phyloP scores from a whole-genome alignment of 2,113 vertebrate genomes.

The Tyrannus savana region DNA sequence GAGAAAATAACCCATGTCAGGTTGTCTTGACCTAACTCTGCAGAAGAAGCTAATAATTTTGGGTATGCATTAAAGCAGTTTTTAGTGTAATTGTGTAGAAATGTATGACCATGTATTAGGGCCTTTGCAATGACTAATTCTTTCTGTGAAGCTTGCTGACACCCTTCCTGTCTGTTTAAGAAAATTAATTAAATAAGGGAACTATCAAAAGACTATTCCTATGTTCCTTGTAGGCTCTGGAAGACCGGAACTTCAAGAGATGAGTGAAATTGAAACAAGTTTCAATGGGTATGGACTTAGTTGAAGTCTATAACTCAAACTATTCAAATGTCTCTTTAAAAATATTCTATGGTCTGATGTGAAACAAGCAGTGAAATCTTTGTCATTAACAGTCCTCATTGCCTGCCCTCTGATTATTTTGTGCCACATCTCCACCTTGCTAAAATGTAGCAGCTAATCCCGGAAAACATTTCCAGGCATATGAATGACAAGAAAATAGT shows the following conservation, averaged over 20 bases:
- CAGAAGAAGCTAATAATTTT: not conserved
- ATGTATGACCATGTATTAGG: not conserved
- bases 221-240: not conserved
- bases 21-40: conserved; percentile 15
- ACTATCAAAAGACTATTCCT: not conserved
- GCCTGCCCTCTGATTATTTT: not conserved
- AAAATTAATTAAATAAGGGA: not conserved
- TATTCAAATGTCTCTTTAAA: not conserved
- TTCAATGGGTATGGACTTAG: not conserved
- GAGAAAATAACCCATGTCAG: not conserved
- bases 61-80: not conserved
- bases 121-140: not conserved
- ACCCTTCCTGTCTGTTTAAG: not conserved
- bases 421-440: not conserved
- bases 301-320: not conserved
- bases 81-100: not conserved
- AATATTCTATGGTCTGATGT: not conserved
- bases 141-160: not conserved
- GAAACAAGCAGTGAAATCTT: not conserved
- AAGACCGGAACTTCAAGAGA: not conserved
- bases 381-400: not conserved
- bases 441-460: not conserved
- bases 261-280: not conserved
- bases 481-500: not conserved
- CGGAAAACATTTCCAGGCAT: not conserved